Evolutionary conservation across 2,888 invertebrate species (phyloP).

Genomic region (Hipparchia semele): DNA sequence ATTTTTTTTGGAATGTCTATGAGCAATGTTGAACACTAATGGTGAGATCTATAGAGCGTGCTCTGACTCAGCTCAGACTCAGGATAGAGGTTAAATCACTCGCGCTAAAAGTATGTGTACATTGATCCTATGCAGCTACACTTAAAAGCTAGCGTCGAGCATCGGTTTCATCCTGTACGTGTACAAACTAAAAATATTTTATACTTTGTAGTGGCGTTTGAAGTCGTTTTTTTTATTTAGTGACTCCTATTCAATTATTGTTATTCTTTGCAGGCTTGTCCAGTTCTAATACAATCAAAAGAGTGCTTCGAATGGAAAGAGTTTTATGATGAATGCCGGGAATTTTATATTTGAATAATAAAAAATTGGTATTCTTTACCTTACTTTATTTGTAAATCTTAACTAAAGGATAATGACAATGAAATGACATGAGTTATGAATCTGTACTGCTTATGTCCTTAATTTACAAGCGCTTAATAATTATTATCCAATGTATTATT

Average conservation of each 20-base stretch:
- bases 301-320: constrained; percentile 53
- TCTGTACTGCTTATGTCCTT: constrained; percentile 38
- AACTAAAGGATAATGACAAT: constrained; percentile 52
- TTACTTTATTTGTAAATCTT: constrained; percentile 60
- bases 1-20: neutral
- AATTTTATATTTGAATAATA: constrained; percentile 48
- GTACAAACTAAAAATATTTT: too few relatives aligned
- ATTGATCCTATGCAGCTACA: too few relatives aligned
- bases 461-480: constrained; percentile 49
- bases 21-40: too few relatives aligned
- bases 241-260: neutral
- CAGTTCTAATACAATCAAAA: constrained; percentile 48
- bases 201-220: neutral
- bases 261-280: constrained; percentile 62
- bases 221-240: too few relatives aligned
- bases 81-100: too few relatives aligned
- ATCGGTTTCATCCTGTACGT: too few relatives aligned
- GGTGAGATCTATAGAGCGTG: too few relatives aligned
- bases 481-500: constrained; percentile 52
- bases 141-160: too few relatives aligned
- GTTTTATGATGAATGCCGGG: constrained; percentile 59
- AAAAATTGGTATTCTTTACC: constrained; percentile 47
- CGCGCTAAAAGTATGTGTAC: too few relatives aligned
- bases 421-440: constrained; percentile 56
- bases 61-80: too few relatives aligned